phyloP scores from a whole-genome alignment of 2,888 invertebrate species.

The Hydriomena furcata region DNA sequence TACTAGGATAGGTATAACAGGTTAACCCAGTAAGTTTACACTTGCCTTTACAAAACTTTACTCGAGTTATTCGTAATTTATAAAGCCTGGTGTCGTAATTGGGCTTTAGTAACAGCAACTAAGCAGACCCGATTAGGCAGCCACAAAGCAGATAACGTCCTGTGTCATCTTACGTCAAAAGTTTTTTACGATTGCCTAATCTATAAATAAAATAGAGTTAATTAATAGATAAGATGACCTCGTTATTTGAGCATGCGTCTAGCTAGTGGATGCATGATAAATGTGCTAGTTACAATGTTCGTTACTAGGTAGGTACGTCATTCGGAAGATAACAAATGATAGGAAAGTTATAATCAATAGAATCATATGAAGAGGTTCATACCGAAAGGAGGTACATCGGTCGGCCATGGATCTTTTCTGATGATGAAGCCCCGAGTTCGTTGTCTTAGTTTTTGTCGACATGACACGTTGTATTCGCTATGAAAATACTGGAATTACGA shows the following conservation, averaged over 20 bases:
- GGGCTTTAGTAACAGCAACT: too few relatives aligned
- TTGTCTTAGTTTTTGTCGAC: too few relatives aligned
- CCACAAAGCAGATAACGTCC: background rate
- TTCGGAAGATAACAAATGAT: background rate
- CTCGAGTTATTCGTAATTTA: too few relatives aligned
- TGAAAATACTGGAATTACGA: too few relatives aligned
- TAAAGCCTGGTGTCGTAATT: too few relatives aligned
- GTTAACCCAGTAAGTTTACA: too few relatives aligned
- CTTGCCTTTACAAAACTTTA: too few relatives aligned
- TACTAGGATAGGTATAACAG: too few relatives aligned
- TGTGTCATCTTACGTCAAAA: conserved; percentile 4
- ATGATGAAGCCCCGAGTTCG: too few relatives aligned
- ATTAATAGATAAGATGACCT: conserved; percentile 26
- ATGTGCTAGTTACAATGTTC: conserved; percentile 5
- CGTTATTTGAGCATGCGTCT: conserved; percentile 27
- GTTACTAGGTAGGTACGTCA: conserved; percentile 7
- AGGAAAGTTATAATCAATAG: background rate
- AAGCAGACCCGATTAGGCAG: conserved; percentile 7
- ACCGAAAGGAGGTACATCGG: too few relatives aligned
- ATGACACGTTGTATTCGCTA: too few relatives aligned
- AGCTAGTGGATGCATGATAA: conserved; percentile 24
- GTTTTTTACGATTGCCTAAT: conserved; percentile 19
- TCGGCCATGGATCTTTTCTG: too few relatives aligned
- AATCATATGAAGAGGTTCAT: background rate
- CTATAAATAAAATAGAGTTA: conserved; percentile 17